Conservation (phyloP, 2,113 vertebrate genomes). For the Erpornis zantholeuca region DNA sequence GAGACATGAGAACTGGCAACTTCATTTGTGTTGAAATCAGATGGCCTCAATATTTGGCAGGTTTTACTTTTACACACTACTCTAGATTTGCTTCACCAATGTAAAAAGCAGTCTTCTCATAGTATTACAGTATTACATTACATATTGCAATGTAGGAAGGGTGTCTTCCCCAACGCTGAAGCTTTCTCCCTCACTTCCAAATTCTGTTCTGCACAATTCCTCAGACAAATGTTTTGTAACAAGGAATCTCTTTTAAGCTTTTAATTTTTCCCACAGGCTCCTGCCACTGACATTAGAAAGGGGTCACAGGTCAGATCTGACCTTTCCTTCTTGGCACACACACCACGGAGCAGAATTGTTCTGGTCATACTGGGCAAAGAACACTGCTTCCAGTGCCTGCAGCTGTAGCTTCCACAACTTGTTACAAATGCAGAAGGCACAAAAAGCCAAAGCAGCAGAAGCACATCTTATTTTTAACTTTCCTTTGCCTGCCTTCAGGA, state of each 20-base stretch:
- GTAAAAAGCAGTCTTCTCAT: neutral
- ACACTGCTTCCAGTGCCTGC: neutral
- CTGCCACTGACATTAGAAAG: neutral
- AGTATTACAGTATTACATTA: too few species aligned
- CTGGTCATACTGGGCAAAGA: neutral
- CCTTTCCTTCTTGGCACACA: neutral
- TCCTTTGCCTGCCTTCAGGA: neutral
- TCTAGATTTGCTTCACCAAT: neutral
- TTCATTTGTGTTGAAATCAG: neutral
- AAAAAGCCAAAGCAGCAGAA: neutral
- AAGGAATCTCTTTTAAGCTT: neutral
- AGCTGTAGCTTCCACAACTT: neutral
- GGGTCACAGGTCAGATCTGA: neutral
- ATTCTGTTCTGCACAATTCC: neutral
- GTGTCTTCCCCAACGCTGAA: neutral
- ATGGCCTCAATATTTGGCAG: neutral
- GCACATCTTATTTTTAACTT: neutral
- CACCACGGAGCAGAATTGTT: neutral
- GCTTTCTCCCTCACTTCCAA: neutral
- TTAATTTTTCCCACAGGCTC: neutral
- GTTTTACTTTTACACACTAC: neutral
- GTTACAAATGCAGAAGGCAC: neutral
- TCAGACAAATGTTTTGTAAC: neutral
- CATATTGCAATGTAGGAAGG: neutral
- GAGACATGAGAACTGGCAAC: neutral